A percentile compares a stretch with the other conserved stretches of the same genome.
Conservation (phyloP, 2,113 vertebrate species). For the Morphnarchus princeps region DNA sequence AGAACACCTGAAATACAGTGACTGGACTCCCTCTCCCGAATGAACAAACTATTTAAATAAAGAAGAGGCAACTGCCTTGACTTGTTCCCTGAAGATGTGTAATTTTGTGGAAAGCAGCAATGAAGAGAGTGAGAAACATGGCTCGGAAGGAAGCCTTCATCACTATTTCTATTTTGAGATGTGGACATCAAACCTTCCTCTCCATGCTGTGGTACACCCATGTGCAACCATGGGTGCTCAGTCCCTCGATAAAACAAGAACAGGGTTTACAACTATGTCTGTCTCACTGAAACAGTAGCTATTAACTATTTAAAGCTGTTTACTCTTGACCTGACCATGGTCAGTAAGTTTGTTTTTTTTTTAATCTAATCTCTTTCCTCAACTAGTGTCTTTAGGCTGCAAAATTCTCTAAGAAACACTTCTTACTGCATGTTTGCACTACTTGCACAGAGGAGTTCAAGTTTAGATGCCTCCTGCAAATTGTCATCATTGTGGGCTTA, state of each 20-base stretch:
- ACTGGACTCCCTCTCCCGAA: neutral
- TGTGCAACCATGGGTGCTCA: fast-evolving
- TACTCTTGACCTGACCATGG: fast-evolving
- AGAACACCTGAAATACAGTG: neutral
- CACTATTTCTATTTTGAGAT: neutral
- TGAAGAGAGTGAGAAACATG: neutral
- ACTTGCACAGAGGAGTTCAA: neutral
- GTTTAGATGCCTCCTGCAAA: neutral
- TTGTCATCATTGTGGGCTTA: neutral
- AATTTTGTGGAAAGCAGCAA: neutral
- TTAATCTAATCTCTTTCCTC: fast-evolving
- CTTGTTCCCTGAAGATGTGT: neutral
- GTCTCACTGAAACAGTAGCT: neutral
- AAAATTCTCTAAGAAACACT: neutral
- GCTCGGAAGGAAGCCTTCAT: neutral
- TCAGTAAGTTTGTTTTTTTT: too few relatives aligned
- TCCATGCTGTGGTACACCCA: neutral
- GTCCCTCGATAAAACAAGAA: neutral
- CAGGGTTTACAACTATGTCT: fast-evolving
- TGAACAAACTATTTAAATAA: neutral
- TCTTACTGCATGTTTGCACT: neutral
- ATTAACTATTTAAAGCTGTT: neutral
- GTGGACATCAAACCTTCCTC: neutral
- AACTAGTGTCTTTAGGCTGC: fast-evolving
- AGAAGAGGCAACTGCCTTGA: fast-evolving